phyloP scores from a whole-genome alignment of 2,113 vertebrate species.

The Cranoglanis bouderius region DNA sequence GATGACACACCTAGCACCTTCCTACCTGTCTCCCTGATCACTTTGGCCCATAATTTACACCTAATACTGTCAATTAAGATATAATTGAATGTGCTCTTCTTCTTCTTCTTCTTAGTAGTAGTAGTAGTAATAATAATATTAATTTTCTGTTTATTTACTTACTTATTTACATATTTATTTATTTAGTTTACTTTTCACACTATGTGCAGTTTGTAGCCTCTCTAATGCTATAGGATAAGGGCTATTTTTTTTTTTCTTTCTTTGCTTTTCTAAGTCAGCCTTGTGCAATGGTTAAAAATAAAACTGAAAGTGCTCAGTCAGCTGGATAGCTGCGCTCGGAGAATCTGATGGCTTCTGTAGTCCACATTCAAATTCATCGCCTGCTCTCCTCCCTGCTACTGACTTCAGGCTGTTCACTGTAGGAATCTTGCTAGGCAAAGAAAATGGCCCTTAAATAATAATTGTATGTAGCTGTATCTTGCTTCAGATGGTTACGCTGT shows the following conservation, averaged over 20 bases:
- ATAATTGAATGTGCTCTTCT: not conserved
- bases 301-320: conserved; percentile 21
- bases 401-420: not conserved
- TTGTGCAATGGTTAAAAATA: conserved; percentile 1
- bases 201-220: not conserved
- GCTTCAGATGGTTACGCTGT: not conserved
- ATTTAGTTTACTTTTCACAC: not conserved
- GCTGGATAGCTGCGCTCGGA: not conserved
- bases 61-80: not conserved
- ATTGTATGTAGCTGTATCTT: not conserved
- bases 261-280: not conserved
- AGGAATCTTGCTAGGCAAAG: not conserved
- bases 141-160: not conserved
- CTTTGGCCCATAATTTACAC: too few species aligned
- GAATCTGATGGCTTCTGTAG: not conserved
- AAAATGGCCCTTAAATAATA: not conserved
- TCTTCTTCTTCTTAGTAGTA: not conserved
- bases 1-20: too few species aligned
- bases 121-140: not conserved
- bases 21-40: too few species aligned
- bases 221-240: not conserved
- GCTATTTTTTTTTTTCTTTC: not conserved
- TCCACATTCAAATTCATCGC: not conserved
- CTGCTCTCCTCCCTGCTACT: not conserved
- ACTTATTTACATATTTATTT: not conserved